Evolutionary conservation across 2,113 vertebrate species (phyloP), one percentile per base, ranked within the genome.

Genomic region (Barnardius zonarius): DNA sequence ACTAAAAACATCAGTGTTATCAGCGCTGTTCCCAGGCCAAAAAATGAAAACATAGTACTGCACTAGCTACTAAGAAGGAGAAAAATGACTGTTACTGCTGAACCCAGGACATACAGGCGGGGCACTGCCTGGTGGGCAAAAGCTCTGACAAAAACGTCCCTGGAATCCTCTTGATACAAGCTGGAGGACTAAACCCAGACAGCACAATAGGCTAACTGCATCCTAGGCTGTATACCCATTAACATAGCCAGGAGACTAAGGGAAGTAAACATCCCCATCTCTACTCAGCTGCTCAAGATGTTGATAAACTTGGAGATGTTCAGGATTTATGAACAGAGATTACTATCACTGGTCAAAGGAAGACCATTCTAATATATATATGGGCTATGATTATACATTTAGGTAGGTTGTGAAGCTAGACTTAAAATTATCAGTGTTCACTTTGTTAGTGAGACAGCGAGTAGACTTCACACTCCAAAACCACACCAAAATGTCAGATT

Each of bases 201-300:
- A 74, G n/a, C 11, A 33, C 3, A 0, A 28, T 5, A 39, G 27
- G 23, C 6, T 51, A 3, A 33, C 19, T 48, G 37, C 3, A 52
- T 61, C 23, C 46, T 5, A 14, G 11, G 7, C 55, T 61, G 13
- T 44, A 33, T 0, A 0, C 3, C 16, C 35, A 17, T 5, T 13
- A 46, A 23, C 46, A 44, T 28, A 37, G 24, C 3, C 5, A 1
- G 44, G 16, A 66, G 23, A 7, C 2, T 4, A 25, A 64, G 27
- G 9, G 8, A 66, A n/a, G 37, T 19, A 62, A 57, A 2, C 27
- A 20, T 3, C 11, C 18, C 11, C 31, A 25, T 33, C 6, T 37
- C 46, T 64, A 13, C 33, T 61, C 54, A 44, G 11, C 4, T 59
- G 57, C 14, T 35, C 55, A 54, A 89, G 35, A 39, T 46, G 6